phyloP scores from a whole-genome alignment of 2,888 invertebrate species.

The Bombylius discolor region DNA sequence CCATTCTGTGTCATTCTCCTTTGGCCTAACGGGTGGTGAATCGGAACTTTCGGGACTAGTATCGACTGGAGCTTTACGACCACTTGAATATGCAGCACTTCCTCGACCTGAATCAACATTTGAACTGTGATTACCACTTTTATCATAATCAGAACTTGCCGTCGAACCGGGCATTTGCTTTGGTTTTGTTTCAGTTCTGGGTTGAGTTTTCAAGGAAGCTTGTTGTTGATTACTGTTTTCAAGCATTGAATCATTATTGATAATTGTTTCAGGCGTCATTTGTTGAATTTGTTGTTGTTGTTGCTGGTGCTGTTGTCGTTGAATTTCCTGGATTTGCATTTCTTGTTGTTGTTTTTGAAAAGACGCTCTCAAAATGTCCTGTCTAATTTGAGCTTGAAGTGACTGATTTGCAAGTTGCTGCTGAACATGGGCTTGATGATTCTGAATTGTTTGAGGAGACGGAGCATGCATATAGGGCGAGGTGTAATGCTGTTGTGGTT shows the following conservation, averaged over 20 bases:
- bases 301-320: conserved; percentile 11
- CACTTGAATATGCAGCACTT: conserved; percentile 68
- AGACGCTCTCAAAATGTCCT: conserved; percentile 13
- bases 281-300: neutral
- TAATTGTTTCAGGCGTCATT: neutral
- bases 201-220: conserved; percentile 1
- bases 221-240: neutral
- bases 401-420: conserved; percentile 9
- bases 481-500: conserved; percentile 7
- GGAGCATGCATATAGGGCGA: conserved; percentile 12
- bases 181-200: conserved; percentile 6
- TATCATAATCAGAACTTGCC: conserved; percentile 61
- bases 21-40: conserved; percentile 26
- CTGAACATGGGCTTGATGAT: conserved; percentile 7
- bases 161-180: conserved; percentile 43
- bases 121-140: conserved; percentile 58
- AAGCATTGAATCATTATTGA: neutral
- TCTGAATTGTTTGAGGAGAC: conserved; percentile 8
- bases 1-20: conserved; percentile 61
- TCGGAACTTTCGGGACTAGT: conserved; percentile 47
- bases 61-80: conserved; percentile 42
- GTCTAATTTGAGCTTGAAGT: conserved; percentile 26
- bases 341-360: conserved; percentile 13
- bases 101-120: conserved; percentile 69
- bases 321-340: conserved; percentile 12